Evolutionary conservation across 2,113 vertebrate genomes (phyloP).

Genomic region (Marcusenius ussheri): DNA sequence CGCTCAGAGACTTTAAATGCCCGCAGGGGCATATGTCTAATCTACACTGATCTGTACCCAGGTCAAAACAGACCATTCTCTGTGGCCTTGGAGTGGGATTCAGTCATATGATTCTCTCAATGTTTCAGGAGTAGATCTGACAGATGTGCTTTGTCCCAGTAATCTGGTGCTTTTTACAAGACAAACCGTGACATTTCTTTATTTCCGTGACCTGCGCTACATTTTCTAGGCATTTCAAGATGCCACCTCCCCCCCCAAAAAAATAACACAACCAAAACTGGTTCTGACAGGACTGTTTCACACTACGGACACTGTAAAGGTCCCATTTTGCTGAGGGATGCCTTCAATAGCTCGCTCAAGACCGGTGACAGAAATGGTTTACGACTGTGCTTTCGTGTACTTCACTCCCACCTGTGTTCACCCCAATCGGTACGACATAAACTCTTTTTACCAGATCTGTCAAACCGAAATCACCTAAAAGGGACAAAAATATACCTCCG

Average conservation of each 20-base stretch:
- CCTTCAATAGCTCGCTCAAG: not conserved
- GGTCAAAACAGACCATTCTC: not conserved
- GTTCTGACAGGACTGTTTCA: not conserved
- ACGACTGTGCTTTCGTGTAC: not conserved
- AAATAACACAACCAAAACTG: not conserved
- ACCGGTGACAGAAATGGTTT: not conserved
- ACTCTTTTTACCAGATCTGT: not conserved
- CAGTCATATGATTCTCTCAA: not conserved
- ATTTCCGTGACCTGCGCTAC: not conserved
- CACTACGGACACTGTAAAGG: not conserved
- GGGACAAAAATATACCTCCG: not conserved
- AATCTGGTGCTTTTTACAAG: not conserved
- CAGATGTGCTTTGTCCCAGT: not conserved
- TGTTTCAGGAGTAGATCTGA: not conserved
- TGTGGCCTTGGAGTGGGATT: not conserved
- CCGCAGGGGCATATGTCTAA: not conserved
- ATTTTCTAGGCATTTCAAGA: not conserved
- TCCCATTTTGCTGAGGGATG: not conserved
- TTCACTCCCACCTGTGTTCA: not conserved
- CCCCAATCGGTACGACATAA: not conserved
- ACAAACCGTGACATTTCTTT: not conserved
- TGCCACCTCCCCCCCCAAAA: not conserved
- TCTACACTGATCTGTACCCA: not conserved
- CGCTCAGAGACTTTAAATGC: not conserved
- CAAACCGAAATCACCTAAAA: not conserved